Percentiles rank a stretch among this genome's conserved stretches.
phyloP scores from a whole-genome alignment of 2,797 vertebrate species.

The Phataginus tricuspis region DNA sequence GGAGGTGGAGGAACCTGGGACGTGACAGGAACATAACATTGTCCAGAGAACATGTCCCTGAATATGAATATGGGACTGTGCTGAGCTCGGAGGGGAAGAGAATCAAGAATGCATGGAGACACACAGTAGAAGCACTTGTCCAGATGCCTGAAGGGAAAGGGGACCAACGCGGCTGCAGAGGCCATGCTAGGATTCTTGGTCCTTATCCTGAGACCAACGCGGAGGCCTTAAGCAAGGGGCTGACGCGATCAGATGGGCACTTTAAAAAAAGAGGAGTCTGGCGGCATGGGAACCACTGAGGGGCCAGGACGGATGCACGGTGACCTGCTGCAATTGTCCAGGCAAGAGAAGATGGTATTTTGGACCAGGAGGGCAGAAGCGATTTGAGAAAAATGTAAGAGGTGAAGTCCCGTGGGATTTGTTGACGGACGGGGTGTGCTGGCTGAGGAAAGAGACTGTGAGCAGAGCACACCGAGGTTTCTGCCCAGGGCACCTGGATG shows the following conservation, averaged over 20 bases:
- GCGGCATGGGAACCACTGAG: neutral
- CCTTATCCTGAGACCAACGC: neutral
- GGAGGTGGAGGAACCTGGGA: neutral
- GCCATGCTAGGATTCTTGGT: neutral
- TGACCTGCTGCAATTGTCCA: neutral
- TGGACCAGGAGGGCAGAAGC: neutral
- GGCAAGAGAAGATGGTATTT: neutral
- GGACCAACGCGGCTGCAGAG: neutral
- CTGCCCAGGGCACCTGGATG: rapidly evolving
- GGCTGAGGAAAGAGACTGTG: neutral
- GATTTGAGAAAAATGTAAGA: neutral
- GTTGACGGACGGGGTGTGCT: neutral
- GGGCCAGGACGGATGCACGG: neutral
- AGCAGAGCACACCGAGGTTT: neutral
- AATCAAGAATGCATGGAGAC: neutral
- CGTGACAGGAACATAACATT: neutral
- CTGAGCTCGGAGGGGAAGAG: neutral
- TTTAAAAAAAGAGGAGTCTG: neutral
- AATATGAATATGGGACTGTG: no score
- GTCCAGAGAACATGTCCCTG: neutral
- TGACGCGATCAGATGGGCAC: rapidly evolving
- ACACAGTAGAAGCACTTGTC: neutral
- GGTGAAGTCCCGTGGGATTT: neutral
- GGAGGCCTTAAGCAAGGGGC: neutral
- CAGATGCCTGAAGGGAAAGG: neutral